Base-by-base conservation (phyloP, 2,797 vertebrate species). In the Cryptoblepharus egeriae region DNA sequence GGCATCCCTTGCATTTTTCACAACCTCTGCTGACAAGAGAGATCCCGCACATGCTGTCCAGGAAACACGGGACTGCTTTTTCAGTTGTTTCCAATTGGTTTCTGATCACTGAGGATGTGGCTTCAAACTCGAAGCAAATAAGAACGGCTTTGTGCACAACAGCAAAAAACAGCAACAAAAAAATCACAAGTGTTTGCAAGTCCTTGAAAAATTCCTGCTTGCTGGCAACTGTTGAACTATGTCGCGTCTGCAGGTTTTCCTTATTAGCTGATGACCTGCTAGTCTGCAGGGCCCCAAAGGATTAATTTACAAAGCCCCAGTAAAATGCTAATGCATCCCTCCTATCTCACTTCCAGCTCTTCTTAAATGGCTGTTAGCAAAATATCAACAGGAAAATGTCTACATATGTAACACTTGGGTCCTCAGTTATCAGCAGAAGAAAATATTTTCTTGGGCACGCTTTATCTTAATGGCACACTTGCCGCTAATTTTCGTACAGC, bases 261-360 rank as follows among this genome's bases (percentile, higher is more conserved):
- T 73, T 80, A 60, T 65, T 79, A 87, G 68, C 52, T 83, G 71
- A 15, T 45, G 22, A 3, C 3, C 81, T 80, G 12, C 69, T 87
- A 10, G 81, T 9, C 1, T 81, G 61, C 5, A 20, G 3, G 65
- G 42, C 79, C 79, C 79, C 15, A 67, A 49, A 79, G 42, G 58
- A 63, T 60, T 77, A 11, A 71, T 84, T 90, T 88, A 52, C 37
- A 30, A 85, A 79, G 79, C 7, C 74, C 79, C 84, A 76, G 70
- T 81, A 84, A 87, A 87, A 80, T 42, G 60, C 49, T 76, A 73
- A 69, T 83, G 67, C 20, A 71, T 10, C 65, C 67, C n/a, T 26
- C 35, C 3, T 15, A 9, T 73, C 9, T 75, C 74, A 37, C 45
- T 15, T 81, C 77, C 45, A 10, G 39, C 16, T 45, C 1, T 63